Conservation (phyloP, 92 coral and sea anemone genomes). For the Heteractis magnifica region DNA sequence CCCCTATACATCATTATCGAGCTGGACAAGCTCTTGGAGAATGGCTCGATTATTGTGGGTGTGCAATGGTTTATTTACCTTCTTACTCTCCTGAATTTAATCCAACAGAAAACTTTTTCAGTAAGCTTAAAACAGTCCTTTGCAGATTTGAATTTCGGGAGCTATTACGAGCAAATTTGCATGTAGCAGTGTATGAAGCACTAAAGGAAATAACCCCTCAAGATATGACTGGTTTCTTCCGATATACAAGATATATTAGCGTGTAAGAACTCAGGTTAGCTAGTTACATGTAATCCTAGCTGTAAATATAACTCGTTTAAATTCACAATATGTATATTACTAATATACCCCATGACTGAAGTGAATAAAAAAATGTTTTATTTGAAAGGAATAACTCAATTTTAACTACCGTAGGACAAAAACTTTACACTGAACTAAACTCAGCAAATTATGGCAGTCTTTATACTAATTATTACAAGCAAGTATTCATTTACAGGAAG, state of each 20-base stretch:
- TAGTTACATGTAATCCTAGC: no score
- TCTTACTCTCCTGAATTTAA: constrained; percentile 48
- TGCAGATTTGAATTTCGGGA: constrained; percentile 16
- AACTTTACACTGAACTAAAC: no score
- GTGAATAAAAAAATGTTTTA: no score
- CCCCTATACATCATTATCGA: constrained; percentile 42
- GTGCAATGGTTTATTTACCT: constrained; percentile 36
- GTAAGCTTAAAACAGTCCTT: constrained; percentile 44
- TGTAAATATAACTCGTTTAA: no score
- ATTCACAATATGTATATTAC: no score
- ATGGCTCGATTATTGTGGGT: constrained; percentile 47
- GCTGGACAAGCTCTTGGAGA: constrained; percentile 45
- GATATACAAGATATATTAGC: not conserved
- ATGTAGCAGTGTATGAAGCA: constrained; percentile 42
- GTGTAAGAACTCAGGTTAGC: no score
- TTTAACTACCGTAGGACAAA: no score
- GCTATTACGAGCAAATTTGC: constrained; percentile 37
- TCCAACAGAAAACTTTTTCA: constrained; percentile 41
- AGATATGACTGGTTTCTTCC: not conserved
- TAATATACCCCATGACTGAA: no score
- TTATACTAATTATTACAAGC: no score
- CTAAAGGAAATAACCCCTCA: constrained; percentile 20
- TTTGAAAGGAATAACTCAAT: no score
- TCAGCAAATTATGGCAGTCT: no score
- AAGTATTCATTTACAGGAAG: no score